Conservation (phyloP, 2,113 vertebrate genomes). For the Elanoides forficatus region DNA sequence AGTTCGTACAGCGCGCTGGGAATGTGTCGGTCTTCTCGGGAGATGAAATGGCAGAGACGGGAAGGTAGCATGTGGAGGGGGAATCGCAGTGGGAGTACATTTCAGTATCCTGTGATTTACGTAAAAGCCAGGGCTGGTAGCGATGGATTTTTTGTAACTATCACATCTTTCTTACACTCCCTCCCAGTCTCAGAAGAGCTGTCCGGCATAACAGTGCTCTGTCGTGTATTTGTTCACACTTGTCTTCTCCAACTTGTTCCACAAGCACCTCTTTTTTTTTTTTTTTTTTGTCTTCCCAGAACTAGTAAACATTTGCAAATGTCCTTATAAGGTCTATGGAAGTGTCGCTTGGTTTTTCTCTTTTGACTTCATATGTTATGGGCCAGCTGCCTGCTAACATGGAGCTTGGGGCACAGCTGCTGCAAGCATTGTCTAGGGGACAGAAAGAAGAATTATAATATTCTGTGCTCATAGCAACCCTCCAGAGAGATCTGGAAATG, state of each 20-base stretch:
- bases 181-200: not conserved
- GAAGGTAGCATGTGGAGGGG: not conserved
- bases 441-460: not conserved
- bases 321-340: not conserved
- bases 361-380: not conserved
- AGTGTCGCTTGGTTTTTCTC: not conserved
- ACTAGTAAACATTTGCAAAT: not conserved
- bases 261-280: not conserved
- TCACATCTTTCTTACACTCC: not conserved
- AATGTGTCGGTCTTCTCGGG: not conserved
- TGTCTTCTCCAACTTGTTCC: not conserved
- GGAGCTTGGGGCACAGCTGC: not conserved
- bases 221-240: not conserved
- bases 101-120: not conserved
- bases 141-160: not conserved
- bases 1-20: not conserved
- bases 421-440: not conserved
- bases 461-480: not conserved
- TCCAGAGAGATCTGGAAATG: not conserved
- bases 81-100: not conserved
- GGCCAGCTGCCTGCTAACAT: not conserved
- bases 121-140: not conserved
- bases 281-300: not conserved
- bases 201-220: no score
- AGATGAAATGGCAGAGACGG: not conserved